Evolutionary conservation across 2,888 invertebrate species (phyloP), one percentile per base, ranked within the genome.

Genomic region (Unio pictorum): DNA sequence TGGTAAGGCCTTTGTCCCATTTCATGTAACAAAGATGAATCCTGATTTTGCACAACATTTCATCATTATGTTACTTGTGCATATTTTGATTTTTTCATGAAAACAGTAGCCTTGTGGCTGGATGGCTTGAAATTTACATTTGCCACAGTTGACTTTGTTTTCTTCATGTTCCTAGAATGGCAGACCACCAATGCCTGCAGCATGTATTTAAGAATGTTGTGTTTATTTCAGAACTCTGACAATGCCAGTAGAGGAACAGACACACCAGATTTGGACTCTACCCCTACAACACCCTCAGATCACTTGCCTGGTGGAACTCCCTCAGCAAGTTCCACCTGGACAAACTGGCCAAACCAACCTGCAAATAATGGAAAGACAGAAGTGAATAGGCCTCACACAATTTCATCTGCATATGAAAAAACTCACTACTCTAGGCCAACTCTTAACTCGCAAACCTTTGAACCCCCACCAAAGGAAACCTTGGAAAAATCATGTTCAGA

Each of bases 381-480:
- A 28, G 78, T 73, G 26, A 95, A 95, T 79, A 92, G 97, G 75
- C 97, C 97, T 1, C 97, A 97, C 88, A 97, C 97, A 62, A 97
- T 97, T 86, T 97, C 97, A 7, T 94, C 96, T 77, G 96, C 94
- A 15, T 96, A 96, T 88, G 96, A 96, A 90, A 94, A 95, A 85
- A 79, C 81, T 54, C 94, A 94, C 91, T 94, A 93, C 91, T 93
- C 94, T 76, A 93, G 97, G 73, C 94, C 97, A 23, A 94, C 96
- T 1, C 92, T 97, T 55, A 95, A 95, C 76, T 95, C 94, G 55
- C 95, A 96, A 90, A 96, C 97, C 84, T 95, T 95, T 92, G 94
- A 95, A 91, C 94, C 94, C 77, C 94, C 94, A 45, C 93, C 94
- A 74, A 78, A 78, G 15, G 78, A 74, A 28, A 64, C 69, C 57